A percentile compares a stretch with the other conserved stretches of the same genome.
Evolutionary conservation across 2,888 invertebrate species (phyloP).

Genomic region (Choristoneura rosaceana): DNA sequence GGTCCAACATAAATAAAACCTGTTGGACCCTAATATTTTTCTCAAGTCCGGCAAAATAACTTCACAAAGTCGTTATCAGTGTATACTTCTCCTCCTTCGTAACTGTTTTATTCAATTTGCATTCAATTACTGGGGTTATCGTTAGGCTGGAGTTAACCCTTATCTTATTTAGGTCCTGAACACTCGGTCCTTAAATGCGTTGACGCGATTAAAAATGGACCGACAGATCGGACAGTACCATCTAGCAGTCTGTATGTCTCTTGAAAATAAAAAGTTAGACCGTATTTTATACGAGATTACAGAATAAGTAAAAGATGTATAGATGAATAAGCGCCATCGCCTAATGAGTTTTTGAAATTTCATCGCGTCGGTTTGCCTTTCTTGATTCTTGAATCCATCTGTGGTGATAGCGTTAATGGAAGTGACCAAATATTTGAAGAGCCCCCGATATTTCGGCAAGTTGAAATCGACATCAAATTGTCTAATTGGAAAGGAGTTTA

Average conservation of each 20-base stretch:
- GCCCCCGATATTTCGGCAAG: no score
- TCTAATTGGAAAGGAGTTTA: no score
- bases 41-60: constrained; percentile 25
- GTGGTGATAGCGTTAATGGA: no score
- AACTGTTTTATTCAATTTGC: constrained; percentile 33
- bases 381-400: no score
- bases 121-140: constrained; percentile 25
- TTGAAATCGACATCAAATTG: no score
- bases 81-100: constrained; percentile 7
- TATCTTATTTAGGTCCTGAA: neutral
- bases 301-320: no score
- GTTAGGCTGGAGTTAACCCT: neutral
- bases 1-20: constrained; percentile 25
- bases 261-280: neutral
- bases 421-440: no score
- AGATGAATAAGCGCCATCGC: no score
- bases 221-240: neutral
- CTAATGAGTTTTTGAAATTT: no score
- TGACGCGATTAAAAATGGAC: neutral
- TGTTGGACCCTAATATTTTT: constrained; percentile 24
- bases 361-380: no score
- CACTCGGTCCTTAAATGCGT: neutral
- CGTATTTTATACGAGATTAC: no score
- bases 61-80: constrained; percentile 27
- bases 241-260: neutral